Conservation (phyloP, 2,113 vertebrate species). For the Aptenodytes forsteri region DNA sequence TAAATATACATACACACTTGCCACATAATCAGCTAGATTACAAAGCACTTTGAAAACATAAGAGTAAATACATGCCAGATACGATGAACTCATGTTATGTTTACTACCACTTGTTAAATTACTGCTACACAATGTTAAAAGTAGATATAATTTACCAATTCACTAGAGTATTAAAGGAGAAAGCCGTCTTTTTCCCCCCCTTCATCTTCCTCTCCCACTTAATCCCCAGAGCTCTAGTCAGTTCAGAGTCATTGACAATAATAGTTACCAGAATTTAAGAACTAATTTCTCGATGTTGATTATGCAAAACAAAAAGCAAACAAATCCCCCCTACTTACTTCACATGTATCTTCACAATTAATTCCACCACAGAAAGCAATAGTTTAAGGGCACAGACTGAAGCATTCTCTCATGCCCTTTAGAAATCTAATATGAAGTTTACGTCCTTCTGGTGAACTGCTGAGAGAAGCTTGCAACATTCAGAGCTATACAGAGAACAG, state of each 20-base stretch:
- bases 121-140: background rate
- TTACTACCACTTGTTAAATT: background rate
- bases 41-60: background rate
- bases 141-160: background rate
- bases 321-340: background rate
- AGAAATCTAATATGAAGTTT: background rate
- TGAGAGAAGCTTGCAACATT: background rate
- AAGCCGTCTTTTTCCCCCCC: accelerated
- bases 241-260: background rate
- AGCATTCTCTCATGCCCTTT: background rate
- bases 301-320: background rate
- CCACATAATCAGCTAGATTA: background rate
- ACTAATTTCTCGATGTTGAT: background rate
- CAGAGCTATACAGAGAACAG: background rate
- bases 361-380: background rate
- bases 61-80: background rate
- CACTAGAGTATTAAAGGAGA: background rate
- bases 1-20: background rate
- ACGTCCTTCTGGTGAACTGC: background rate
- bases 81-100: background rate
- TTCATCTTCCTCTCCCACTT: background rate
- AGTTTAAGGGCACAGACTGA: background rate
- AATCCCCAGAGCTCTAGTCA: background rate
- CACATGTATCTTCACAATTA: background rate
- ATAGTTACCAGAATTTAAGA: background rate